Percentiles rank a stretch among this genome's conserved stretches.
Conservation (phyloP, 2,888 invertebrate genomes). For the Drosophila peninsularis region DNA sequence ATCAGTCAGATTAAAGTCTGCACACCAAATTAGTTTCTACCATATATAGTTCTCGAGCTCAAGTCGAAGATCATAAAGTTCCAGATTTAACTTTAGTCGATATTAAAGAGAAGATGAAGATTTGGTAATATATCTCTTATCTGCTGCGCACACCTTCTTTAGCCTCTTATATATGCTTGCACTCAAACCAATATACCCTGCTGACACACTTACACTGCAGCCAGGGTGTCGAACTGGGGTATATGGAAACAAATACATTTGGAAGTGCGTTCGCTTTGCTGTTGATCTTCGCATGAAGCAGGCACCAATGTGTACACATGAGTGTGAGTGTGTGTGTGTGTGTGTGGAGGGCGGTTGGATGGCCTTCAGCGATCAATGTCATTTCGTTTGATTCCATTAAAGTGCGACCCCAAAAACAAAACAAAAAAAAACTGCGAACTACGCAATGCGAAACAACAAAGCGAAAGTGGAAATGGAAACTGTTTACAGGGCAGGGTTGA, state of each 20-base stretch:
- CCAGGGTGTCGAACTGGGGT: slow-evolving; percentile 9
- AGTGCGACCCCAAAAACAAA: slow-evolving; percentile 69
- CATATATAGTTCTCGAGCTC: no score
- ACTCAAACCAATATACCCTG: not conserved
- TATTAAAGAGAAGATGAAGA: no score
- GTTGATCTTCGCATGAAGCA: slow-evolving; percentile 30
- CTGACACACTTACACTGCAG: not conserved
- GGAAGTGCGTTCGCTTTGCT: slow-evolving; percentile 36
- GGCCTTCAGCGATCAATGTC: slow-evolving; percentile 83
- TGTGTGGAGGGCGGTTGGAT: slow-evolving; percentile 30
- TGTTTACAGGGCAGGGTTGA: not conserved
- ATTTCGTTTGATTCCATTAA: slow-evolving; percentile 80
- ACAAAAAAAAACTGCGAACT: slow-evolving; percentile 20
- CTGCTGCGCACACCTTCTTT: not conserved
- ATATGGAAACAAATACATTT: slow-evolving; percentile 19
- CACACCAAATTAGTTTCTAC: no score
- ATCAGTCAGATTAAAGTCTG: no score
- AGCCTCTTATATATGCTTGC: not conserved
- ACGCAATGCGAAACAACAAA: slow-evolving; percentile 25
- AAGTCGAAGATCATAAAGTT: no score
- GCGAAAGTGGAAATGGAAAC: slow-evolving; percentile 24
- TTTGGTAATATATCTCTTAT: no score
- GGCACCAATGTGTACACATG: not conserved
- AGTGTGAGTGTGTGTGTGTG: not conserved
- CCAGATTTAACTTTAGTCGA: no score